phyloP scores from a whole-genome alignment of 2,113 vertebrate species.

The Acanthochromis polyacanthus region DNA sequence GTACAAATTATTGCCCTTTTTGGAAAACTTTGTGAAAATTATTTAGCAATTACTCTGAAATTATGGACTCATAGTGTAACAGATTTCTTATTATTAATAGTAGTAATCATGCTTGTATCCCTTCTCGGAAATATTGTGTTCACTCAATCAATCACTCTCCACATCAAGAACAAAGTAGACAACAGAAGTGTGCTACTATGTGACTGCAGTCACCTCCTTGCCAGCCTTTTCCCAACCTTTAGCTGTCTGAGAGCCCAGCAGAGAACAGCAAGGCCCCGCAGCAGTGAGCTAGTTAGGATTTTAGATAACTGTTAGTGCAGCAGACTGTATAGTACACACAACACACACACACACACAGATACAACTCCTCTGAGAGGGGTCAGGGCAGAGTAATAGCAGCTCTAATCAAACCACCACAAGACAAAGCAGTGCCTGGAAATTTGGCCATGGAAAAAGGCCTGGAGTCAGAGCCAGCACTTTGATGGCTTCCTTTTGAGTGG shows the following conservation, averaged over 20 bases:
- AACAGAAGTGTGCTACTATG: slow-evolving; percentile 2
- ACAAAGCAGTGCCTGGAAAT: slow-evolving; percentile 59
- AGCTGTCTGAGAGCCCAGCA: slow-evolving; percentile 30
- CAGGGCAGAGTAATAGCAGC: slow-evolving; percentile 56
- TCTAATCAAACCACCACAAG: slow-evolving; percentile 67
- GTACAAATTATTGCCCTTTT: not conserved
- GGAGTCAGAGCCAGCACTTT: slow-evolving; percentile 70
- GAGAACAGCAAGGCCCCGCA: slow-evolving; percentile 38
- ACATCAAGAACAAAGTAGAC: not conserved
- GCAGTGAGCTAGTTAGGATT: slow-evolving; percentile 46
- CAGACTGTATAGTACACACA: slow-evolving; percentile 27
- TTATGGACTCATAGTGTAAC: not conserved
- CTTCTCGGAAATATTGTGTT: not conserved
- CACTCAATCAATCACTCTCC: not conserved
- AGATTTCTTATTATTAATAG: too few species aligned
- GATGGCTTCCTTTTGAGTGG: slow-evolving; percentile 76
- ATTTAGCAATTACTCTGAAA: not conserved
- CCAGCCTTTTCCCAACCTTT: slow-evolving; percentile 12
- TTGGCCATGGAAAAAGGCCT: slow-evolving; percentile 67
- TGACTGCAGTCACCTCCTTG: slow-evolving; percentile 1
- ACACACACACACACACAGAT: slow-evolving; percentile 38
- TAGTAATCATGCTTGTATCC: too few species aligned
- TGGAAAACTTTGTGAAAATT: not conserved
- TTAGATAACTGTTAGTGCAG: slow-evolving; percentile 31
- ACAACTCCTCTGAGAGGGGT: slow-evolving; percentile 52